Conservation (phyloP, 2,113 vertebrate genomes). For the Chionomys nivalis region DNA sequence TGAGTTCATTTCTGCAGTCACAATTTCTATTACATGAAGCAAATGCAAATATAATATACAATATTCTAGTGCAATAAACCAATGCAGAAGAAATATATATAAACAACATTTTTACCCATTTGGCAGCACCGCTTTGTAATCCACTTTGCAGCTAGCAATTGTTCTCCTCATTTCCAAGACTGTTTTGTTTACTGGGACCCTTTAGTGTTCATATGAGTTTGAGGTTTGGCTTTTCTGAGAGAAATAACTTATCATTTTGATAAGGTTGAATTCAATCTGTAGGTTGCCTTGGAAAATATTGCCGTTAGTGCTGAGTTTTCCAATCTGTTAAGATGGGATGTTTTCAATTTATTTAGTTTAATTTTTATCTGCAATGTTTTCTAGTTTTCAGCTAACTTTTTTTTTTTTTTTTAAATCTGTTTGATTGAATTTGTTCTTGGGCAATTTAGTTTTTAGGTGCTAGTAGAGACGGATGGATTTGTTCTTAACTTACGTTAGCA, state of each 20-base stretch:
- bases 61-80: neutral
- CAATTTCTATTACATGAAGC: neutral
- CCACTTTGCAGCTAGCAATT: neutral
- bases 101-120: neutral
- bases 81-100: neutral
- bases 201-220: neutral
- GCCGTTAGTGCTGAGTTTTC: neutral
- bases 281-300: neutral
- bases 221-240: neutral
- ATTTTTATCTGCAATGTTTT: neutral
- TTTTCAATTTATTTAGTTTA: neutral
- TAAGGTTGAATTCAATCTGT: neutral
- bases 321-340: neutral
- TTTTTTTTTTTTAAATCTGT: neutral
- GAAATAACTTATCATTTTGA: neutral
- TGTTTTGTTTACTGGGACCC: neutral
- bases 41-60: neutral
- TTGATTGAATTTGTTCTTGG: slow-evolving; percentile 23
- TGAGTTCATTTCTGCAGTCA: neutral
- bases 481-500: neutral
- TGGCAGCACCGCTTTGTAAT: neutral
- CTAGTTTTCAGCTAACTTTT: neutral
- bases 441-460: neutral
- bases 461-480: neutral
- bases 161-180: neutral